Base-by-base conservation (phyloP, 2,797 vertebrate species). In the Champsocephalus gunnari region DNA sequence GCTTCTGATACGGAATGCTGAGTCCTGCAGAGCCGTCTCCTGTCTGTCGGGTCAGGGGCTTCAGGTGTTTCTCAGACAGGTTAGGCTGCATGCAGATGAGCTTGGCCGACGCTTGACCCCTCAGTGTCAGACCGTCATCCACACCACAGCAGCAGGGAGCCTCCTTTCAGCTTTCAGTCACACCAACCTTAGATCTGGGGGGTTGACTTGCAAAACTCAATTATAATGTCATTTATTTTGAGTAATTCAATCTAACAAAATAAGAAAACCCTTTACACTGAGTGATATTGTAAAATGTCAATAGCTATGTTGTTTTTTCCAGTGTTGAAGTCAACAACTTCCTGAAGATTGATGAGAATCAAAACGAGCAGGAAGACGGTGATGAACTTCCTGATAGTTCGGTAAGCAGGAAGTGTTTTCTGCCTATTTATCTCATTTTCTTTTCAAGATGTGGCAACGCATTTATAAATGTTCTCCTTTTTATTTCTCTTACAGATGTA, bases 311-410 rank as follows among this genome's bases (percentile, higher is more conserved):
- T 8, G 14, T 73, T 77, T 55, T 62, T 50, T 65, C 2, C 79
- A 96, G 95, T 66, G 89, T 93, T 4, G 94, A 94, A 34, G 94
- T 95, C 0, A 93, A 87, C 60, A 90, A 90, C 77, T 95, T 96
- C 89, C 82, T 95, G 72, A 95, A 94, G 89, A 94, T 94, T 2
- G 93, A 95, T 58, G 91, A 94, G 84, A 95, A 95, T 79, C 92
- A 94, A 64, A 94, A 95, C 1, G 91, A 95, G 78, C 93, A 94
- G 32, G 38, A 64, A 6, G 93, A 92, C 3, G 71, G 83, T 43
- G 79, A 61, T 4, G 51, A 77, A 45, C 75, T 89, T 71, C 68
- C 68, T 55, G 82, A 82, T 13, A 77, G 66, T 64, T 80, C 74
- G 50, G 89, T 92, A 68, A 83, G 90, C 16, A 80, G 68, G 49